Evolutionary conservation across 2,113 vertebrate species (phyloP), one percentile per base, ranked within the genome.

Genomic region (Donacobius atricapilla): DNA sequence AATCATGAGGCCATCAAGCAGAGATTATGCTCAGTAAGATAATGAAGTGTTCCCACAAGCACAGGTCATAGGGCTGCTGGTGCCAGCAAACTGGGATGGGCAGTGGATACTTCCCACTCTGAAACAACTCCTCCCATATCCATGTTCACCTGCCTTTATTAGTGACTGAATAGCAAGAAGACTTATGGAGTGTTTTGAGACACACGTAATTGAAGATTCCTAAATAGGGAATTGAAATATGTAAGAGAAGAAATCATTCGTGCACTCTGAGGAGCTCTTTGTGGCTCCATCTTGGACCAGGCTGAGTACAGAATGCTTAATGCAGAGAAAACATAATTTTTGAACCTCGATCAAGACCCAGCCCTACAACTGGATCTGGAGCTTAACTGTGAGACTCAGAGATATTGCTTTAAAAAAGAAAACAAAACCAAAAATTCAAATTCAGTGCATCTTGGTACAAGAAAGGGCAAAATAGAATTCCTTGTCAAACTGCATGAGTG

Each of bases 71-170:
- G 40, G 30, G 70, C 53, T 75, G 27, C 31, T 60, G 84, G 10
- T 68, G 65, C 58, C 81, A 56, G 3, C 0, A 0, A 28, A 45
- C 15, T 35, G 35, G 40, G 37, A 39, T 6, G 27, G n/a, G n/a
- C 44, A 79, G 30, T 66, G 63, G 21, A 40, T 27, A 28, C 30
- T 35, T 44, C 66, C 66, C 22, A 68, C 12, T 37, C 42, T 35
- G 30, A 80, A 88, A 73, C 6, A 37, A 80, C 16, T 28, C 39
- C 40, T 77, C 35, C 37, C 33, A 5, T 25, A 7, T 4, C 37
- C 11, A 25, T 4, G 10, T 42, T 63, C 21, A 14, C 19, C 37
- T 35, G 39, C 35, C 33, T 78, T 61, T 50, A n/a, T 31, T 13
- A 58, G 17, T 54, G 56, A n/a, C 10, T 19, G 20, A 63, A 42